Percentiles rank a stretch among this genome's conserved stretches.
These are phyloP conservation scores for Colletes latitarsis DNA, from an alignment of 1,140 invertebrate species.

Conservation along the genomic window DNA sequence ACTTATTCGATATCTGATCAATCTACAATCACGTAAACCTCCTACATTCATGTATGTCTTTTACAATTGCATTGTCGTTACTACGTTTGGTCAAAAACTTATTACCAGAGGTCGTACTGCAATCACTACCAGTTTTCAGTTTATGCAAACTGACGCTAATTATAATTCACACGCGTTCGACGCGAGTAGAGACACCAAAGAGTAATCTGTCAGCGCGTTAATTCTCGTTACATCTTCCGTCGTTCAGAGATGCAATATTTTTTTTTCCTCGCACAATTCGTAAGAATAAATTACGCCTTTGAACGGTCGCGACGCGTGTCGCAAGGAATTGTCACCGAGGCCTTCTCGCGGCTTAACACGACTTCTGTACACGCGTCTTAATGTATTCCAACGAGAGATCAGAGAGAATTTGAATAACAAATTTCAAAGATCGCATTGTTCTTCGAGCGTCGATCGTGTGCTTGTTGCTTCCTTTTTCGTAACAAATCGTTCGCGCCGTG, in stretches of 20 bases:
- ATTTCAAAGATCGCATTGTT: slow-evolving; percentile 42
- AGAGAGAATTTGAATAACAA: slow-evolving; percentile 58
- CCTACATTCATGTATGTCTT: too few species aligned
- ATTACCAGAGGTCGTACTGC: not conserved
- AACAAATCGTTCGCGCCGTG: not conserved
- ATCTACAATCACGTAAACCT: too few species aligned
- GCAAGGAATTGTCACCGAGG: slow-evolving; percentile 33
- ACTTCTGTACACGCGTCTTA: slow-evolving; percentile 25
- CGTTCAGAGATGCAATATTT: not conserved
- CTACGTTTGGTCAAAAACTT: not conserved
- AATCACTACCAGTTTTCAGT: not conserved
- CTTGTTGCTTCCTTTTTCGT: not conserved
- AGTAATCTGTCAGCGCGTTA: not conserved
- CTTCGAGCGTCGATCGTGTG: not conserved
- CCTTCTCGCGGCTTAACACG: not conserved
- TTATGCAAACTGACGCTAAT: not conserved
- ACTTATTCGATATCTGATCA: too few species aligned
- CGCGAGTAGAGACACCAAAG: not conserved
- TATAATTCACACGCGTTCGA: not conserved
- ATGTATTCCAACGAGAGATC: slow-evolving; percentile 5
- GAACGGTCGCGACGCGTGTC: not conserved
- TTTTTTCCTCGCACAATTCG: not conserved
- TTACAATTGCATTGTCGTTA: not conserved
- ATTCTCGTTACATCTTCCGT: not conserved
- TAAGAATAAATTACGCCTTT: slow-evolving; percentile 20